Base-by-base conservation (phyloP, 2,113 vertebrate genomes). In the Heterotis niloticus region DNA sequence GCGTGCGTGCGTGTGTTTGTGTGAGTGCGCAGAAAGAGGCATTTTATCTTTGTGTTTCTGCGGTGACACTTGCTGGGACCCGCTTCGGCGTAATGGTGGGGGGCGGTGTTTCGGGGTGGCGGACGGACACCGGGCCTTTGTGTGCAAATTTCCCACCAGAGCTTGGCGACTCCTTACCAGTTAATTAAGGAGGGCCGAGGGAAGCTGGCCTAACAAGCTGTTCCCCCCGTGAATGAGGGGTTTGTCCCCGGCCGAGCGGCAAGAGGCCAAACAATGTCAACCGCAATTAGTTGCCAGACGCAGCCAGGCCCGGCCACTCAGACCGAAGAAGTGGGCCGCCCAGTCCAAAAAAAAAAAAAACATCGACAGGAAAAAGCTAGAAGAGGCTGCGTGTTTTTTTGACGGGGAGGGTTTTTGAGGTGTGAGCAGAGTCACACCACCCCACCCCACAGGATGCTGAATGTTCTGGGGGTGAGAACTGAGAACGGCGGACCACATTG, bases 121-220 rank as follows among this genome's bases (percentile, higher is more conserved):
- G 77, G 81, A 90, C 87, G 90, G 93, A 92, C 92, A 91, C 93
- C 84, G 52, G 79, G 83, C 85, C 92, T 98, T 97, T 98, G 96
- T 99, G 96, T 98, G 96, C 94, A 98, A 98, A 99, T 98, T 98
- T 98, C 96, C 96, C 95, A 95, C 94, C 91, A 81, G 80, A 86
- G 87, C 82, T 73, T 87, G 93, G 88, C 90, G 91, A 93, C 91
- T 93, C 93, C 89, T 90, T 91, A 92, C 88, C 93, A 92, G 94
- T 95, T 97, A 98, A 98, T 98, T 96, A 98, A 97, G 94, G 91
- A 92, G 91, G 92, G 88, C 92, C 93, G 92, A 90, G 91, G 95
- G 86, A 62, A 93, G 78, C 85, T 84, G 88, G 90, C 92, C 94
- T 98, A 98, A 98, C 94, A 90, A 96, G 96, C 93, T 90, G 89